Evolutionary conservation across 2,888 invertebrate genomes (phyloP), one percentile per base, ranked within the genome.

Genomic region (Scrobipalpa costella): DNA sequence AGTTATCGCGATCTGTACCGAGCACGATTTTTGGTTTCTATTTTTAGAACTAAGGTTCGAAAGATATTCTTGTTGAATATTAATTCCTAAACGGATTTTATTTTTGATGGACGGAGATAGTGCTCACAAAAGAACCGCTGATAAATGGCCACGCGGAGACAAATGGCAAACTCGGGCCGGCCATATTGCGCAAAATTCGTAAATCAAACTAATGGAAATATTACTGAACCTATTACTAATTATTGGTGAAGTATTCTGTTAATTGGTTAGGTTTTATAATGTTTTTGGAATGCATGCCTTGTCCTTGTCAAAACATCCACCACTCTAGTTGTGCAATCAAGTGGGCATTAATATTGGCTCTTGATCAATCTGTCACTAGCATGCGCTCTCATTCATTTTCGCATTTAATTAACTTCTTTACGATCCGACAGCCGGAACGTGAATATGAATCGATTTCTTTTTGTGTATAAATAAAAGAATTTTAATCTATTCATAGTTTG

Each of bases 331-430:
- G 27, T 27, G 27, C 27, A 27, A 27, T 27, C 27, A 5, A 27
- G 27, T 27, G 27, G 27, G 27, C 27, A 27, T 27, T 27, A 27
- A 33, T 79, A 76, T 80, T 79, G 80, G 81, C 79, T 73, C 79
- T 79, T 74, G 76, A 79, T 81, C 80, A 82, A 78, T 15, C 77
- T 78, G 80, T 80, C 83, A 78, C 70, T 67, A 69, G 71, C 79
- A 78, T 68, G 72, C 78, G 79, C 73, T 71, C 74, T 74, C 73
- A 76, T 81, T 75, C 75, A 77, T 79, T 79, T 76, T 79, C 75
- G 78, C 77, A 78, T 83, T 82, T 80, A 78, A 78, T 73, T 69
- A 75, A 73, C 70, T 75, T 70, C 68, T 63, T 59, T 63, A 27
- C 49, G 47, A 47, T 63, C 47, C 38, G 50, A 52, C 58, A 50